These are phyloP conservation scores for Trilocha varians DNA, from an alignment of 2,888 invertebrate genomes.

Conservation along the genomic window DNA sequence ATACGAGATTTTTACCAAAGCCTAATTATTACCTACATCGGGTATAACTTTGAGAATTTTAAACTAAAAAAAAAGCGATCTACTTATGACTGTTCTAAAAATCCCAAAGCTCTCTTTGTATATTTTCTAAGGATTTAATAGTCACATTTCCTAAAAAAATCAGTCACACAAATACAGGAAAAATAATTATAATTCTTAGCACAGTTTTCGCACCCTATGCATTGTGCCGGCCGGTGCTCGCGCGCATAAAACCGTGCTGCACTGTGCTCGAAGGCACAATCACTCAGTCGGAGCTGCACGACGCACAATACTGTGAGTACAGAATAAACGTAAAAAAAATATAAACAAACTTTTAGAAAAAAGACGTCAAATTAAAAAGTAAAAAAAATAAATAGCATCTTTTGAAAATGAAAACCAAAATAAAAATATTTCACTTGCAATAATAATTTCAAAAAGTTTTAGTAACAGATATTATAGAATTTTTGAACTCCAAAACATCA, in stretches of 20 bases:
- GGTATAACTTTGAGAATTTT: too few species aligned
- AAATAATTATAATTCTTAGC: constrained; percentile 17
- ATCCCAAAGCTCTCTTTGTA: constrained; percentile 7
- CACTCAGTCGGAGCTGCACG: constrained; percentile 40
- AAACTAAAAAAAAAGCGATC: too few species aligned
- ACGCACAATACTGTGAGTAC: constrained; percentile 52
- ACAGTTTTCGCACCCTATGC: constrained; percentile 44
- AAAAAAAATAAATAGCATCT: too few species aligned
- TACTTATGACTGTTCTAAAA: constrained; percentile 2
- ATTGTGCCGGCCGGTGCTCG: constrained; percentile 25
- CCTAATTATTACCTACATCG: too few species aligned
- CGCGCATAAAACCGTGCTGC: constrained; percentile 54
- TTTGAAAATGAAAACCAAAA: too few species aligned
- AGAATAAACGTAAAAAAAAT: constrained; percentile 7
- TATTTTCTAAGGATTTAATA: too few species aligned
- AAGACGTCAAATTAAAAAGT: too few species aligned
- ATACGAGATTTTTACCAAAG: too few species aligned
- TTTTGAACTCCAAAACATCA: too few species aligned
- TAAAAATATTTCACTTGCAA: too few species aligned
- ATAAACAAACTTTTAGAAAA: constrained; percentile 8
- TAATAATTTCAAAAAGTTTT: too few species aligned
- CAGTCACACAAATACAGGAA: constrained; percentile 20
- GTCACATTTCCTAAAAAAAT: neutral
- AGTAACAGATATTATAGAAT: too few species aligned
- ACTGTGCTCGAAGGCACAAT: constrained; percentile 35